Conservation (phyloP, 2,113 vertebrate species). For the Dasyornis broadbenti region DNA sequence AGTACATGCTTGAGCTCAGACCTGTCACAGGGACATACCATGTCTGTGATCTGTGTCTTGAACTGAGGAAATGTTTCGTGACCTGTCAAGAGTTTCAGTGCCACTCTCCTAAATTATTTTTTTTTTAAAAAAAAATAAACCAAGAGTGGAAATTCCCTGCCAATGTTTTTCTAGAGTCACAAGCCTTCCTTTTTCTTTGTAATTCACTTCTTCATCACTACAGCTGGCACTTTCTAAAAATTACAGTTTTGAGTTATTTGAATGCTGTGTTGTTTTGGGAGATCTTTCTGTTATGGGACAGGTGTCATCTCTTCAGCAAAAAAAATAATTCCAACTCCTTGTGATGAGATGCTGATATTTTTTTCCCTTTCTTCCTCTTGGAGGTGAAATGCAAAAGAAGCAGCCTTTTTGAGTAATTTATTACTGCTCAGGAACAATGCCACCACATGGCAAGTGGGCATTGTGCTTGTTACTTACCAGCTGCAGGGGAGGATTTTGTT, state of each 20-base stretch:
- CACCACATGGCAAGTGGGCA: background rate
- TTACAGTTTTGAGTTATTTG: background rate
- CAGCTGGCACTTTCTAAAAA: background rate
- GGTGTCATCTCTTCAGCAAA: background rate
- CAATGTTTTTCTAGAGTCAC: background rate
- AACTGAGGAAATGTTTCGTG: background rate
- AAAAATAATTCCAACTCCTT: background rate
- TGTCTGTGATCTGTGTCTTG: background rate
- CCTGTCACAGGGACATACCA: background rate
- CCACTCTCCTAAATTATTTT: background rate
- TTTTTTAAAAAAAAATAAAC: background rate
- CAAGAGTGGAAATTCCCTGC: background rate
- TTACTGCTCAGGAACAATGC: background rate
- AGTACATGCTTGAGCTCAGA: background rate
- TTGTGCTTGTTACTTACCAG: background rate
- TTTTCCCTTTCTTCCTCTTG: background rate
- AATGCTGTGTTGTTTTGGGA: slow-evolving; percentile 6
- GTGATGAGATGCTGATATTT: background rate
- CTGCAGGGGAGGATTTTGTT: background rate
- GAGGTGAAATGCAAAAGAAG: background rate
- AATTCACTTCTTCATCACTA: background rate
- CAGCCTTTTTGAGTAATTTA: background rate
- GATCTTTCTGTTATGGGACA: background rate
- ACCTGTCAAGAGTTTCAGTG: background rate
- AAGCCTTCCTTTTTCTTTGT: background rate